Conservation (phyloP, 2,113 vertebrate genomes). For the Nyctereutes procyonoides region DNA sequence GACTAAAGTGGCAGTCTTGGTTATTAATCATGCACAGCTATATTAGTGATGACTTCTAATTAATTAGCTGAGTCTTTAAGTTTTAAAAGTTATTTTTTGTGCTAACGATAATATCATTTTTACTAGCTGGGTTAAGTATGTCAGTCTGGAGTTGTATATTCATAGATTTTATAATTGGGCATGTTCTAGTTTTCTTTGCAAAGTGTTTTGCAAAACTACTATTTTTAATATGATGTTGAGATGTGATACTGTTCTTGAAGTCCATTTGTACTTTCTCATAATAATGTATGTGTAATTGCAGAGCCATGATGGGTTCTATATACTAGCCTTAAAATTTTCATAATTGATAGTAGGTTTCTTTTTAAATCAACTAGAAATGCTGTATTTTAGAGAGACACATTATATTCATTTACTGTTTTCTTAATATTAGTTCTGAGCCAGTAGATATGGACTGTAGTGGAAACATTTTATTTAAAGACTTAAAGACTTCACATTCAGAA, state of each 20-base stretch:
- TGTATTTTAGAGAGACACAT: slow-evolving; percentile 15
- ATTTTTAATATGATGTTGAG: neutral
- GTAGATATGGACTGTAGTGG: neutral
- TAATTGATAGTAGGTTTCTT: neutral
- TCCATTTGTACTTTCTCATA: neutral
- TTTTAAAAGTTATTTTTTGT: slow-evolving; percentile 27
- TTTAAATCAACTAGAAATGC: neutral
- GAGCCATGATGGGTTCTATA: neutral
- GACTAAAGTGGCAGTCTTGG: neutral
- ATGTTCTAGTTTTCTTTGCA: slow-evolving; percentile 26
- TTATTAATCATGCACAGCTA: neutral
- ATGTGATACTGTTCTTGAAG: neutral
- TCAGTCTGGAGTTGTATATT: neutral
- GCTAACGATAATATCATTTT: neutral
- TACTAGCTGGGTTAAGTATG: neutral
- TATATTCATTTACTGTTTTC: neutral
- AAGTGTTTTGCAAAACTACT: neutral
- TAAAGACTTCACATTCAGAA: neutral
- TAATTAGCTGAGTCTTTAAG: neutral
- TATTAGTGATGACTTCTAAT: neutral
- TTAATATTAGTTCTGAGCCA: neutral
- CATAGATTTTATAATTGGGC: slow-evolving; percentile 10
- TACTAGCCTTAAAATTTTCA: slow-evolving; percentile 2
- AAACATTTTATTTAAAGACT: slow-evolving; percentile 22
- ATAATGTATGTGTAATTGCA: neutral